Evolutionary conservation across 2,888 invertebrate genomes (phyloP).

Genomic region (Syritta pipiens): DNA sequence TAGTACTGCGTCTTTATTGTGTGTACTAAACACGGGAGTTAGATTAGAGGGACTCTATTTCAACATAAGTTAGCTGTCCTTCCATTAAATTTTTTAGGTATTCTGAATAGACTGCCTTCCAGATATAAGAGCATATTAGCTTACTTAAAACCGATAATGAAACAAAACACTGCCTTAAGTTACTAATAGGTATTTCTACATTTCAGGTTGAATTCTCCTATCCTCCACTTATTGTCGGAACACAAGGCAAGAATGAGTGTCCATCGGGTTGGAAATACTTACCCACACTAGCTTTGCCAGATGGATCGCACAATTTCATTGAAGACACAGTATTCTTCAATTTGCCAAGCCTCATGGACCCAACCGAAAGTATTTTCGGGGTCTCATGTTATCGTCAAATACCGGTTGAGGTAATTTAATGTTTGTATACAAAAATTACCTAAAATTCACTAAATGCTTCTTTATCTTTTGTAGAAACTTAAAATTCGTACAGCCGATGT

Average conservation of each 20-base stretch:
- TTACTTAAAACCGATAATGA: neutral
- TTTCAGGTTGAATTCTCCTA: conserved; percentile 93
- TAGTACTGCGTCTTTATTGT: too few species aligned
- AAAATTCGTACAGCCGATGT: conserved; percentile 95
- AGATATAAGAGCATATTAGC: too few species aligned
- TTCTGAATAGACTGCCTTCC: too few species aligned
- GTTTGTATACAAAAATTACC: neutral
- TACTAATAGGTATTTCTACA: neutral
- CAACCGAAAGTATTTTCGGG: conserved; percentile 93
- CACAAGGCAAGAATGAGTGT: conserved; percentile 84
- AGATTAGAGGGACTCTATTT: too few species aligned
- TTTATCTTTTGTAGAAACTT: conserved; percentile 85
- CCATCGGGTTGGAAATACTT: conserved; percentile 96
- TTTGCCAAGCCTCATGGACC: conserved; percentile 91
- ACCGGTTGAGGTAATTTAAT: conserved; percentile 87
- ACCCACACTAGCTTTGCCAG: conserved; percentile 97
- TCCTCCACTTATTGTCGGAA: conserved; percentile 90
- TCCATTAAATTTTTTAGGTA: too few species aligned
- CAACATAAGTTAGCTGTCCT: too few species aligned
- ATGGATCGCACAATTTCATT: conserved; percentile 98
- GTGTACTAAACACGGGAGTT: too few species aligned
- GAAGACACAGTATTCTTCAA: conserved; percentile 98
- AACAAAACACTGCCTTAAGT: neutral
- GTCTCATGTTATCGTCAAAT: conserved; percentile 99
- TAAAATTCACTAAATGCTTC: neutral